These are phyloP conservation scores for Halictus ligatus DNA, from an alignment of 2,888 invertebrate species.

Conservation along the genomic window DNA sequence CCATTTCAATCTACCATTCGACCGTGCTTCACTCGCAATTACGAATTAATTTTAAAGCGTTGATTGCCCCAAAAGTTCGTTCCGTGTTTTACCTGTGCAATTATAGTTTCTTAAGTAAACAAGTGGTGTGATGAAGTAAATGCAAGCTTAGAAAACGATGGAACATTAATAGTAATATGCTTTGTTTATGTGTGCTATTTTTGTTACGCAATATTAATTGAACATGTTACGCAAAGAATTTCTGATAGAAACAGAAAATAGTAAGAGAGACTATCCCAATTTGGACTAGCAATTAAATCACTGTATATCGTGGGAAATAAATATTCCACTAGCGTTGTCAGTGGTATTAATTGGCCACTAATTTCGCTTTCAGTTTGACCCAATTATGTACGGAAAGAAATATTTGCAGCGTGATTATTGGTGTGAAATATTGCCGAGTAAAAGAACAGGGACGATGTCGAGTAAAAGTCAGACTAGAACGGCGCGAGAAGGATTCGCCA, in stretches of 20 bases:
- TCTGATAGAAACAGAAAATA: too few relatives aligned
- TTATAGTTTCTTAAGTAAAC: neutral
- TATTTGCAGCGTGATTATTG: neutral
- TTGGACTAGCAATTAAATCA: too few relatives aligned
- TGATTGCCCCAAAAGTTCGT: neutral
- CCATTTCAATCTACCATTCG: neutral
- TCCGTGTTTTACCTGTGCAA: neutral
- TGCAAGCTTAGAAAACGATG: neutral
- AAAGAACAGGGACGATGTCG: neutral
- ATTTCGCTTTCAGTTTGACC: too few relatives aligned
- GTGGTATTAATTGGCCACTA: too few relatives aligned
- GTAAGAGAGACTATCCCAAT: too few relatives aligned
- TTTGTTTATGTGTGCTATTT: too few relatives aligned
- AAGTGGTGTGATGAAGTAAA: neutral
- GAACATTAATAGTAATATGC: neutral
- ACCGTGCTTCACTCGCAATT: neutral
- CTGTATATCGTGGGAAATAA: too few relatives aligned
- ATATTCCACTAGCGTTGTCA: too few relatives aligned
- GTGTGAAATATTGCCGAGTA: neutral
- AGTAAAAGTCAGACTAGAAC: neutral
- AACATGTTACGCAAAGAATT: too few relatives aligned
- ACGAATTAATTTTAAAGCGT: neutral
- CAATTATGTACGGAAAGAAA: neutral
- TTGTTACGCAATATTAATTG: too few relatives aligned
- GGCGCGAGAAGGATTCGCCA: neutral